Conservation (phyloP, 92 coral and sea anemone genomes). For the Desmophyllum pertusum region DNA sequence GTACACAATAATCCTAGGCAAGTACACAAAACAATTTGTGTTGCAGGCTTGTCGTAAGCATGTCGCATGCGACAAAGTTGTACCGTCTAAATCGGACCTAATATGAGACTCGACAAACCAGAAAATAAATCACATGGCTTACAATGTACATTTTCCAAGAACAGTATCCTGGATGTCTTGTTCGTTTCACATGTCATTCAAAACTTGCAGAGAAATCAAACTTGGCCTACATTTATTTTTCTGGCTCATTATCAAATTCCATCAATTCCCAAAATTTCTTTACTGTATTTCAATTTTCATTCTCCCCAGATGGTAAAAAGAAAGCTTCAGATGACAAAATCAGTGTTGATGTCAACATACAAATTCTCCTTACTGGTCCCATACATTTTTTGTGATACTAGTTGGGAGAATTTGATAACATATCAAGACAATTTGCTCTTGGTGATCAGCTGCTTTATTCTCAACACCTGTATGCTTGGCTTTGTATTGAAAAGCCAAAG, state of each 20-base stretch:
- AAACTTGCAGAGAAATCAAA: constrained; percentile 29
- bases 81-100: too few relatives aligned
- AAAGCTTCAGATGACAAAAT: background rate
- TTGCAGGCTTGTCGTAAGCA: too few relatives aligned
- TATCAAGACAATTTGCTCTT: background rate
- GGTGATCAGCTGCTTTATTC: background rate
- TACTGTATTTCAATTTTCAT: background rate
- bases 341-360: background rate
- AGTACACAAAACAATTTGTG: too few relatives aligned
- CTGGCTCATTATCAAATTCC: background rate
- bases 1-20: too few relatives aligned
- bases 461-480: background rate
- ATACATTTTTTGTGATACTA: background rate
- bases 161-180: background rate
- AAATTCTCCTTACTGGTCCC: background rate
- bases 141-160: background rate
- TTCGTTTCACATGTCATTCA: background rate
- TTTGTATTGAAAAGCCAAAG: background rate
- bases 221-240: background rate
- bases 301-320: background rate
- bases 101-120: background rate
- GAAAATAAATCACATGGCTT: background rate
- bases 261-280: background rate
- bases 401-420: background rate
- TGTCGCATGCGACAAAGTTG: too few relatives aligned